Evolutionary conservation across 2,113 vertebrate genomes (phyloP).

Genomic region (Scolopax mira): DNA sequence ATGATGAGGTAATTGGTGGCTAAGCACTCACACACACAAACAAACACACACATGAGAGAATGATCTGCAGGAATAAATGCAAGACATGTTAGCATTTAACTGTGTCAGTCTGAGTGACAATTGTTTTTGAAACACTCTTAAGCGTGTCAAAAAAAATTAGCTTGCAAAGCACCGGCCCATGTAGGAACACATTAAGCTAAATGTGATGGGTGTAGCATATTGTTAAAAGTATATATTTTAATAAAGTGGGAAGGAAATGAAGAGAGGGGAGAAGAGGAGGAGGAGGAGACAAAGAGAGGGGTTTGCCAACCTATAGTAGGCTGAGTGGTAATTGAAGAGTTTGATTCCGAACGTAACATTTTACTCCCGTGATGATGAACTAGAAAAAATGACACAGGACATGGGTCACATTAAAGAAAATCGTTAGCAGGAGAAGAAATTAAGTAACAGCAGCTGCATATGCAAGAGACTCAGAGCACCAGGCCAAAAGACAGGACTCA

Average conservation of each 20-base stretch:
- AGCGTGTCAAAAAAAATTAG: slow-evolving; percentile 47
- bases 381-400: slow-evolving; percentile 93
- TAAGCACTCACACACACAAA: slow-evolving; percentile 67
- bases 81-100: slow-evolving; percentile 64
- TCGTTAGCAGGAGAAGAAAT: slow-evolving; percentile 82
- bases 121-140: slow-evolving; percentile 49
- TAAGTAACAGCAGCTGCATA: slow-evolving; percentile 78
- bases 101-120: slow-evolving; percentile 39
- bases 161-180: slow-evolving; percentile 75
- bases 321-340: slow-evolving; percentile 99
- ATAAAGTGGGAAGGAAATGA: slow-evolving; percentile 67
- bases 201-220: slow-evolving; percentile 67
- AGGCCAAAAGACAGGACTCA: slow-evolving; percentile 63
- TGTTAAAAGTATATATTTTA: slow-evolving; percentile 64
- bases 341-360: slow-evolving; percentile 99
- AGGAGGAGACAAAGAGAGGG: slow-evolving; percentile 86
- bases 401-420: slow-evolving; percentile 85
- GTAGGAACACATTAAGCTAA: slow-evolving; percentile 75
- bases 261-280: slow-evolving; percentile 64
- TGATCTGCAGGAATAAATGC: slow-evolving; percentile 40
- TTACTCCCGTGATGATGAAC: slow-evolving; percentile 99
- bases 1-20: slow-evolving; percentile 42
- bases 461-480: slow-evolving; percentile 70
- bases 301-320: slow-evolving; percentile 99
- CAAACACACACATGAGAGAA: slow-evolving; percentile 39